A percentile compares a stretch with the other conserved stretches of the same genome.
These are phyloP conservation scores for Dryobota labecula DNA, from an alignment of 2,888 invertebrate genomes.

Conservation along the genomic window DNA sequence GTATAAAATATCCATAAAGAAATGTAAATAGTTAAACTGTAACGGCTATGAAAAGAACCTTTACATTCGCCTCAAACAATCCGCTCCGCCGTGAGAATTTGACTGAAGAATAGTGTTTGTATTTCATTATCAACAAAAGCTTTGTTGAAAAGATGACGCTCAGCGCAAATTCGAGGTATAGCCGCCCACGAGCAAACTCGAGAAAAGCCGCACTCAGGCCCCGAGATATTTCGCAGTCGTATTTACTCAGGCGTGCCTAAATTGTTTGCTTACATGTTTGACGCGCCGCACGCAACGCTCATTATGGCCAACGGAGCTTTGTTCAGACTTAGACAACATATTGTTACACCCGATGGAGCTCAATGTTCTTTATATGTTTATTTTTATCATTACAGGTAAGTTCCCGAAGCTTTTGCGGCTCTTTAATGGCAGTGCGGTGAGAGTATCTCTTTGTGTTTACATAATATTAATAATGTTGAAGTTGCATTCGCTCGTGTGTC, in stretches of 20 bases:
- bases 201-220: slow-evolving; percentile 84
- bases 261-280: slow-evolving; percentile 90
- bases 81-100: slow-evolving; percentile 80
- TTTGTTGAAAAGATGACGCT: slow-evolving; percentile 87
- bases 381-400: slow-evolving; percentile 89
- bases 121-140: slow-evolving; percentile 89
- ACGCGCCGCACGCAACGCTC: slow-evolving; percentile 90
- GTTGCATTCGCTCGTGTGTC: slow-evolving; percentile 39
- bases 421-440: slow-evolving; percentile 84
- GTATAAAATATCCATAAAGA: slow-evolving; percentile 59
- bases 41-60: slow-evolving; percentile 70
- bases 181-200: slow-evolving; percentile 80
- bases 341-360: slow-evolving; percentile 87
- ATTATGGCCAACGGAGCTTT: slow-evolving; percentile 88
- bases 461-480: slow-evolving; percentile 58
- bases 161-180: slow-evolving; percentile 85
- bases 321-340: slow-evolving; percentile 88
- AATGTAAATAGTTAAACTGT: slow-evolving; percentile 65
- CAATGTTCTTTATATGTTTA: slow-evolving; percentile 86
- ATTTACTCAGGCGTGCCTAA: slow-evolving; percentile 90
- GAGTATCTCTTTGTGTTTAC: slow-evolving; percentile 79
- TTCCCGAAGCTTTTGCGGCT: slow-evolving; percentile 79
- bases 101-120: slow-evolving; percentile 87
- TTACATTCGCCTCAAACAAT: slow-evolving; percentile 80
- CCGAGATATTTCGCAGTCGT: slow-evolving; percentile 88